Conservation (phyloP, 2,113 vertebrate genomes). For the Oreochromis niloticus region DNA sequence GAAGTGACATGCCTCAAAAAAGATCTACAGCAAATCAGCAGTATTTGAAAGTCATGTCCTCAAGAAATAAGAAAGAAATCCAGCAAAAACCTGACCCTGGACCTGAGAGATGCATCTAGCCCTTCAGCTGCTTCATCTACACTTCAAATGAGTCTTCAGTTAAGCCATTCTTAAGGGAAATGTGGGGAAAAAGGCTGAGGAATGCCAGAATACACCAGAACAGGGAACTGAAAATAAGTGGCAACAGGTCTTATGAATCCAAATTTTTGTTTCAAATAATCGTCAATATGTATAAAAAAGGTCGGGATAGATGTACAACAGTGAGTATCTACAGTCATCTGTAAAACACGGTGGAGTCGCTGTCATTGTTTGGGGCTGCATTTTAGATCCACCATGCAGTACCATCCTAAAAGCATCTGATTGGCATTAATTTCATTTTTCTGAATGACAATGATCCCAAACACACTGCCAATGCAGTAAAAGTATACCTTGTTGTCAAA, state of each 20-base stretch:
- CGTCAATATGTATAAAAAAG: neutral
- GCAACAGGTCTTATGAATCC: neutral
- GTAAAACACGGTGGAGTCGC: neutral
- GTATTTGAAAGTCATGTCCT: neutral
- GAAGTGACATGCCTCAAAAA: fast-evolving
- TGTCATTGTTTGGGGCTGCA: neutral
- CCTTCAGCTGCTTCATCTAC: neutral
- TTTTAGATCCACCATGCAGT: neutral
- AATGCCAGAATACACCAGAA: neutral
- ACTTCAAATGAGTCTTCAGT: neutral
- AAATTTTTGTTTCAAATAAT: neutral
- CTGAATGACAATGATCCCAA: neutral
- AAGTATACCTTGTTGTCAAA: neutral
- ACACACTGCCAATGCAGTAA: neutral
- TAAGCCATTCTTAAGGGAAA: neutral
- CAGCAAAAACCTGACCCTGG: neutral
- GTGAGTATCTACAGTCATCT: neutral
- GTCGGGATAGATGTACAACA: neutral
- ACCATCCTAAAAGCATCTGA: neutral
- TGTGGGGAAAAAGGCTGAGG: neutral
- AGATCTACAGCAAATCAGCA: neutral
- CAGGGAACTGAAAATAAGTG: too few species aligned
- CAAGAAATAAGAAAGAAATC: neutral
- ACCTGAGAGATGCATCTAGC: neutral
- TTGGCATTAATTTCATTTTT: neutral